Conservation (phyloP, 2,113 vertebrate genomes). For the Perca flavescens region DNA sequence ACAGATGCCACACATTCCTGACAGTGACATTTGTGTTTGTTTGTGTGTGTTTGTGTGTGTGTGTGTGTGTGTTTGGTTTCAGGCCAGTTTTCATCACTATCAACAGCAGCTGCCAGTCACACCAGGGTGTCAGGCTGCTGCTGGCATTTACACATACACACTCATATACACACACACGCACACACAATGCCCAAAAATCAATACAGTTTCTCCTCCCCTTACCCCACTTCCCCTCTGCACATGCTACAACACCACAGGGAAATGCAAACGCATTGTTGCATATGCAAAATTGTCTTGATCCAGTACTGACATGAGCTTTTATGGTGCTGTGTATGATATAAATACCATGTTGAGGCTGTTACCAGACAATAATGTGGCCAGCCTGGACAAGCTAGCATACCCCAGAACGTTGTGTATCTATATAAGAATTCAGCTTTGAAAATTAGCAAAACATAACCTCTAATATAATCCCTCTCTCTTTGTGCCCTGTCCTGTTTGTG, state of each 20-base stretch:
- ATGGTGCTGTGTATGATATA: not conserved
- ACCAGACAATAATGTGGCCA: not conserved
- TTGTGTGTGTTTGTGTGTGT: slow-evolving; percentile 1
- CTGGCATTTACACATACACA: slow-evolving; percentile 56
- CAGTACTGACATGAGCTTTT: slow-evolving; percentile 11
- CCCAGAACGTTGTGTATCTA: not conserved
- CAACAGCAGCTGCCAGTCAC: slow-evolving; percentile 79
- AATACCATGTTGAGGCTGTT: slow-evolving; percentile 1
- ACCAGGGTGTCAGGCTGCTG: slow-evolving; percentile 74
- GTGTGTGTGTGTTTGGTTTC: slow-evolving; percentile 42
- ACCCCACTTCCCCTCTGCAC: slow-evolving; percentile 24
- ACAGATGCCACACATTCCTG: slow-evolving; percentile 33
- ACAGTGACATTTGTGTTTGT: slow-evolving; percentile 40
- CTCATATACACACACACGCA: slow-evolving; percentile 12
- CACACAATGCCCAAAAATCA: slow-evolving; percentile 52
- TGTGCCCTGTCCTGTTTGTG: not conserved
- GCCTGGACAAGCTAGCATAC: not conserved
- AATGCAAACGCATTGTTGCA: slow-evolving; percentile 1
- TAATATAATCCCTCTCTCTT: not conserved
- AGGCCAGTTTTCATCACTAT: slow-evolving; percentile 71
- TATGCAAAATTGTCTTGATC: slow-evolving; percentile 25
- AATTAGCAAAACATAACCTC: not conserved
- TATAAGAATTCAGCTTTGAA: slow-evolving; percentile 6
- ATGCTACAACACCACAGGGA: slow-evolving; percentile 37
- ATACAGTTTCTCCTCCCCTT: slow-evolving; percentile 48